phyloP scores from a whole-genome alignment of 1,140 invertebrate genomes.

The Notospermus geniculatus region DNA sequence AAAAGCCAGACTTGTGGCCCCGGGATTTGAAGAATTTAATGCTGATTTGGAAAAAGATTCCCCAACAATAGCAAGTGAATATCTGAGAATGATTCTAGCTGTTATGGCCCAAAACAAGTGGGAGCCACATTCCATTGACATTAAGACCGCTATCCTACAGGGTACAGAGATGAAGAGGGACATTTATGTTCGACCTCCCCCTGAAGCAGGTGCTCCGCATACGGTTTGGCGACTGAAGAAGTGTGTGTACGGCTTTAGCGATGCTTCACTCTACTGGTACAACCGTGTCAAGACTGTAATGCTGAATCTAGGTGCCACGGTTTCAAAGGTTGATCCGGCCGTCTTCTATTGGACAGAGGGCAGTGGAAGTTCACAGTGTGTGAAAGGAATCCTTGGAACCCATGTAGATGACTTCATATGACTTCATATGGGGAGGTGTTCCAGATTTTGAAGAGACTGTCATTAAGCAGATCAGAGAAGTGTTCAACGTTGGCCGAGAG shows the following conservation, averaged over 20 bases:
- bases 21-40: conserved; percentile 20
- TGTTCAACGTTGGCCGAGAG: conserved; percentile 17
- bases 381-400: conserved; percentile 18
- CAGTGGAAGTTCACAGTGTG: neutral
- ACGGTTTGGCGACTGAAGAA: conserved; percentile 7
- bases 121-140: conserved; percentile 15
- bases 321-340: conserved; percentile 18
- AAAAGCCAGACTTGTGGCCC: conserved; percentile 19
- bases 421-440: no score
- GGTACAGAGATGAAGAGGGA: neutral
- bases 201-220: neutral
- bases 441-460: conserved; percentile 15
- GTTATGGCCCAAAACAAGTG: conserved; percentile 11
- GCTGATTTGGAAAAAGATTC: conserved; percentile 15
- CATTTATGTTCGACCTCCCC: neutral
- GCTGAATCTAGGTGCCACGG: neutral
- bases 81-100: conserved; percentile 10
- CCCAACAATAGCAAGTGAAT: conserved; percentile 13
- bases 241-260: conserved; percentile 19
- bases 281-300: conserved; percentile 16
- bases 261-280: conserved; percentile 22
- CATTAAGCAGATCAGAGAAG: conserved; percentile 14
- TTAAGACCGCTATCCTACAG: conserved; percentile 22
- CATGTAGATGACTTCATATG: conserved; percentile 30
- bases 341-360: conserved; percentile 20